A percentile compares a stretch with the other conserved stretches of the same genome.
Evolutionary conservation across 2,797 vertebrate species (phyloP).

Genomic region (Coccyzus lansbergi): DNA sequence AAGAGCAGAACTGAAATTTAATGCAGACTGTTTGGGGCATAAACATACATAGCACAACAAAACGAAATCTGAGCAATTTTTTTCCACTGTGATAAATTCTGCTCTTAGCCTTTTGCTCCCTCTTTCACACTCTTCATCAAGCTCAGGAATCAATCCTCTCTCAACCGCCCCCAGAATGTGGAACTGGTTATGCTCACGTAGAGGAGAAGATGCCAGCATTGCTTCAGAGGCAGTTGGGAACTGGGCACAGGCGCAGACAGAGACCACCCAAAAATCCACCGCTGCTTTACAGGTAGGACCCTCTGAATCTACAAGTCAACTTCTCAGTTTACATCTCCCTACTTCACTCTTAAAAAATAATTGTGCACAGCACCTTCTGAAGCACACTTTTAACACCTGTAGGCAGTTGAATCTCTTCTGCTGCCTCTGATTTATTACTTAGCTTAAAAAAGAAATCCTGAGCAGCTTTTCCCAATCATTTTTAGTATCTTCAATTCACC

Average conservation of each 20-base stretch:
- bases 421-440: background rate
- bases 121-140: background rate
- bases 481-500: background rate
- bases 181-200: background rate
- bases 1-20: background rate
- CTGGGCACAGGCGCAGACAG: fast-evolving
- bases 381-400: background rate
- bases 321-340: background rate
- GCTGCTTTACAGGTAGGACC: background rate
- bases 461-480: background rate
- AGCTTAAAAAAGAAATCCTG: background rate
- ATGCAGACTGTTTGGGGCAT: background rate
- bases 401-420: background rate
- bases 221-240: background rate
- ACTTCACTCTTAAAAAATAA: background rate
- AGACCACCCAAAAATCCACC: background rate
- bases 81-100: background rate
- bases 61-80: background rate
- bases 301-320: background rate
- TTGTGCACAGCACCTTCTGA: background rate
- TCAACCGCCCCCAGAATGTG: fast-evolving
- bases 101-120: background rate
- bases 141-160: background rate
- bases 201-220: background rate
- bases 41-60: background rate